Conservation (phyloP, 2,888 invertebrate genomes). For the Drosophila demipolita region DNA sequence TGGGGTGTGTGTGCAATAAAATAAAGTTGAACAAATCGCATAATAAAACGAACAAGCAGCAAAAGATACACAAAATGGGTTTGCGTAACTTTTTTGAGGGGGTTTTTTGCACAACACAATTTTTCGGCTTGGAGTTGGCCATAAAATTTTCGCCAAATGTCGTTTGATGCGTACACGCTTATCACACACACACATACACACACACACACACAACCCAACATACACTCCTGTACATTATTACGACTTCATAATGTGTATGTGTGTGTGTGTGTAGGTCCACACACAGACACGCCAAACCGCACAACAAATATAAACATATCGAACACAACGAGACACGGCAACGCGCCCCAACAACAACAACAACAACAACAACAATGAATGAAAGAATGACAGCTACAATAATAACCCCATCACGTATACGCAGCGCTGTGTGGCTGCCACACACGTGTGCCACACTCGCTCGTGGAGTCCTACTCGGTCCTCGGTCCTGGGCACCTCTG, state of each 20-base stretch:
- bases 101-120: slow-evolving; percentile 36
- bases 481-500: slow-evolving; percentile 28
- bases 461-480: slow-evolving; percentile 1
- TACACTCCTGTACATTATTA: slow-evolving; percentile 47
- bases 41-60: slow-evolving; percentile 64
- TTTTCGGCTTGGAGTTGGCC: slow-evolving; percentile 61
- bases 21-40: slow-evolving; percentile 81
- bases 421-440: slow-evolving; percentile 63
- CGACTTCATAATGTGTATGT: slow-evolving; percentile 58
- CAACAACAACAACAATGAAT: slow-evolving; percentile 26
- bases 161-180: slow-evolving; percentile 78
- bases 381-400: slow-evolving; percentile 67
- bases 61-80: slow-evolving; percentile 62
- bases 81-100: slow-evolving; percentile 47
- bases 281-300: slow-evolving; percentile 69
- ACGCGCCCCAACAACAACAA: slow-evolving; percentile 35
- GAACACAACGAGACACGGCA: slow-evolving; percentile 68
- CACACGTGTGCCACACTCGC: slow-evolving; percentile 50
- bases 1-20: slow-evolving; percentile 65
- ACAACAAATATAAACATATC: slow-evolving; percentile 81
- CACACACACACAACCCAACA: slow-evolving; percentile 30
- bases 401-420: slow-evolving; percentile 82
- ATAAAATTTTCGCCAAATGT: slow-evolving; percentile 79
- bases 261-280: slow-evolving; percentile 35
- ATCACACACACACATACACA: slow-evolving; percentile 64